Evolutionary conservation across 2,888 invertebrate genomes (phyloP).

Genomic region (Helleia helle): DNA sequence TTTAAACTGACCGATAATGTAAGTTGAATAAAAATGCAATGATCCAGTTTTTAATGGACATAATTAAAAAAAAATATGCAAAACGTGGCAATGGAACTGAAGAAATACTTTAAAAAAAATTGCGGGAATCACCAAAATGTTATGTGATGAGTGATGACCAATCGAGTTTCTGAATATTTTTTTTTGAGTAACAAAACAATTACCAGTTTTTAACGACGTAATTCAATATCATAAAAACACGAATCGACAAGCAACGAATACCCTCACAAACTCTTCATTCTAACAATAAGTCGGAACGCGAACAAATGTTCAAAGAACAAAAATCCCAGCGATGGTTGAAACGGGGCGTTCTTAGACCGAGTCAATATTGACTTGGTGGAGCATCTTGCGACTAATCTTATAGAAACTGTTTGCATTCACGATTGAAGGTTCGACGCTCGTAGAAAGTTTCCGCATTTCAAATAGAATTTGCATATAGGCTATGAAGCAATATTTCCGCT

Average conservation of each 20-base stretch:
- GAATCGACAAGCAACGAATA: constrained; percentile 17
- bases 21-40: too few species aligned
- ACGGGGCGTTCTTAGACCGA: constrained; percentile 12
- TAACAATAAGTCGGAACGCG: constrained; percentile 17
- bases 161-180: too few species aligned
- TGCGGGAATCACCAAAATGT: too few species aligned
- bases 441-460: constrained; percentile 59
- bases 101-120: too few species aligned
- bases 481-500: constrained; percentile 61
- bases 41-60: too few species aligned
- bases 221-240: too few species aligned
- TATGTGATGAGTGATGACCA: too few species aligned
- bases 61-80: too few species aligned
- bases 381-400: constrained; percentile 65
- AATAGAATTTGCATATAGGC: constrained; percentile 65
- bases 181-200: too few species aligned
- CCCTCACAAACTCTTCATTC: constrained; percentile 17
- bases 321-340: constrained; percentile 4
- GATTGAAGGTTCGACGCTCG: constrained; percentile 58
- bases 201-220: too few species aligned
- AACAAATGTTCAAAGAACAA: constrained; percentile 13
- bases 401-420: constrained; percentile 63
- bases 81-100: too few species aligned
- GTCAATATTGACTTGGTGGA: constrained; percentile 60
- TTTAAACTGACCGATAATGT: too few species aligned